phyloP scores from a whole-genome alignment of 2,888 invertebrate genomes.

The Drosophila longiperda region DNA sequence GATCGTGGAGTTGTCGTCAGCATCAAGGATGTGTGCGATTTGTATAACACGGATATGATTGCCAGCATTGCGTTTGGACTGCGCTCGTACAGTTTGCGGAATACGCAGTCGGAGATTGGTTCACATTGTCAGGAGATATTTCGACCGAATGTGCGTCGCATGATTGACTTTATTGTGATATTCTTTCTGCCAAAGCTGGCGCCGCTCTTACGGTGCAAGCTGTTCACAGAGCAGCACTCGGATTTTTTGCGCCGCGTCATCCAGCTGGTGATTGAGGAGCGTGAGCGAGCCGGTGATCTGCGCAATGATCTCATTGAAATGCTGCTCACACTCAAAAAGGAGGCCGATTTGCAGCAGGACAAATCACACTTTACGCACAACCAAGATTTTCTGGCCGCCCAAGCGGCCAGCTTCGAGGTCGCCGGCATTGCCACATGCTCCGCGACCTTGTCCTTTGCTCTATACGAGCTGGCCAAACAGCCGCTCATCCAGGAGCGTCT shows the following conservation, averaged over 20 bases:
- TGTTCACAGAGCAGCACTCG: constrained; percentile 73
- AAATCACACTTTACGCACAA: constrained; percentile 78
- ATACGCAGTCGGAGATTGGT: constrained; percentile 85
- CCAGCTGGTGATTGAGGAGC: constrained; percentile 84
- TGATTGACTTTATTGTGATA: constrained; percentile 83
- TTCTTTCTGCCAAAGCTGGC: constrained; percentile 85
- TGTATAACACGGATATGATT: constrained; percentile 85
- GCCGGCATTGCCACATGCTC: constrained; percentile 84
- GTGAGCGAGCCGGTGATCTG: constrained; percentile 83
- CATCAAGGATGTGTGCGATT: constrained; percentile 83
- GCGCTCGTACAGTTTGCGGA: constrained; percentile 84
- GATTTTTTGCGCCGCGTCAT: constrained; percentile 85
- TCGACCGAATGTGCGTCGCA: constrained; percentile 73
- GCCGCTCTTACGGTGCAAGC: constrained; percentile 78
- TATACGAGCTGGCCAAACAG: constrained; percentile 85
- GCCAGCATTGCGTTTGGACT: constrained; percentile 86
- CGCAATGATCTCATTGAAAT: constrained; percentile 86
- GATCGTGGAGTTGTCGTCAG: constrained; percentile 68
- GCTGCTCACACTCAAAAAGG: constrained; percentile 85
- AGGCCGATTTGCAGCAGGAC: constrained; percentile 76
- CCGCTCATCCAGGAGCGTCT: constrained; percentile 84
- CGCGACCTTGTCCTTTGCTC: constrained; percentile 85
- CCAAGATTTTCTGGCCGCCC: constrained; percentile 83
- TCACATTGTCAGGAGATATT: constrained; percentile 84
- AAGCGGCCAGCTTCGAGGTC: constrained; percentile 83